Evolutionary conservation across 2,797 vertebrate species (phyloP), one percentile per base, ranked within the genome.

Genomic region (Neopelma chrysocephalum): DNA sequence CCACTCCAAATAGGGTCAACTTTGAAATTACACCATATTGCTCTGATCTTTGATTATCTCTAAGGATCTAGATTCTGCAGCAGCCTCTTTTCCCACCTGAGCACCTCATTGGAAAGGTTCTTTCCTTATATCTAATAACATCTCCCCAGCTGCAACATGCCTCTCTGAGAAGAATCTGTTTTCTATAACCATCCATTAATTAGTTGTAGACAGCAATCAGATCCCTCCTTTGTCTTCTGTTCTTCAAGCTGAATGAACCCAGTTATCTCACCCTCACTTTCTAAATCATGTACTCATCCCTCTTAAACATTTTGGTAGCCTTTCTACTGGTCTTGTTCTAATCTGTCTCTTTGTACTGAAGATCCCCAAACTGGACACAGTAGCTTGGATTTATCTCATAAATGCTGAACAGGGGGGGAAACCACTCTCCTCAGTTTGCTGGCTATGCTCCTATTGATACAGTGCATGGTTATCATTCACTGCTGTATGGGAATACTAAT

Each of bases 401-500:
- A 38, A 10, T 60, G 5, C 51, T 36, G n/a, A 56, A 32, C 31
- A 70, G 26, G 69, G 16, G 9, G 17, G 27, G 23, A 45, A 79
- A 42, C 1, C 21, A 12, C 66, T 69, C 34, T 45, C 38, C 19
- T 81, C 58, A n/a, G 5, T 42, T 50, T 89, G 22, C 22, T 51
- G 76, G 26, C 18, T 45, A 11, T 27, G 40, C 51, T 47, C 3
- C 68, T 29, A 16, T n/a, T 50, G 56, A 26, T 31, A 21, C 27
- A 77, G 43, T 0, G 0, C 2, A 0, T 26, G n/a, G 40, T 42
- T 79, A 32, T 32, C 3, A 2, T 43, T 66, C 36, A 29, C 32
- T 14, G 34, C 58, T 76, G 54, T 34, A 34, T 1, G 4, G 58
- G 26, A 36, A 42, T 21, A 23, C 8, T 47, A 60, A 29, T 34